Conservation (phyloP, 2,888 invertebrate genomes). For the Unio pictorum region DNA sequence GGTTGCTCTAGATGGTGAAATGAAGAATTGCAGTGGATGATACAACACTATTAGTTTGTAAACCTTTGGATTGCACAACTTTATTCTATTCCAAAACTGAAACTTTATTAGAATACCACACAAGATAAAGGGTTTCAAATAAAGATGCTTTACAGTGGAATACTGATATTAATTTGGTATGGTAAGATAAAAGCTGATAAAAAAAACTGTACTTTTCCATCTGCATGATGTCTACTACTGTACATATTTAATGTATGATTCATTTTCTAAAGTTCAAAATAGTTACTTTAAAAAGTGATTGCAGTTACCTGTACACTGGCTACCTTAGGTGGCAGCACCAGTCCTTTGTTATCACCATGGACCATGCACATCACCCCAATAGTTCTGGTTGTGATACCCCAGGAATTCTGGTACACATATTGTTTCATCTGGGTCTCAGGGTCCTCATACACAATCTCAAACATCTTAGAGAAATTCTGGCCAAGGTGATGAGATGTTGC, state of each 20-base stretch:
- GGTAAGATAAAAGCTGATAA: too few species aligned
- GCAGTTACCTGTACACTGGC: slow-evolving; percentile 83
- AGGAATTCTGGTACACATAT: slow-evolving; percentile 95
- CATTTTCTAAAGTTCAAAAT: neutral
- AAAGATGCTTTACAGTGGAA: too few species aligned
- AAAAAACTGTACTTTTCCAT: neutral
- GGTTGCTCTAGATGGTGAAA: too few species aligned
- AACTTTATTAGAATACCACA: too few species aligned
- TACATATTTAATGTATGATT: neutral
- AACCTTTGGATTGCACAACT: too few species aligned
- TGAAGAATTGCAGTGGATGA: too few species aligned
- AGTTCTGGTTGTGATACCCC: slow-evolving; percentile 97
- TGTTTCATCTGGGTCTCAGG: slow-evolving; percentile 83
- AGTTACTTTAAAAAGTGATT: neutral
- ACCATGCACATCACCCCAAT: slow-evolving; percentile 86
- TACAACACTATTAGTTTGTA: too few species aligned
- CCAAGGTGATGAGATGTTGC: slow-evolving; percentile 99
- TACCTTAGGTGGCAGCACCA: slow-evolving; percentile 94
- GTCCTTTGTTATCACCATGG: slow-evolving; percentile 96
- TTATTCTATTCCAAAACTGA: too few species aligned
- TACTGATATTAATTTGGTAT: too few species aligned
- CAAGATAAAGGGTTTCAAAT: too few species aligned
- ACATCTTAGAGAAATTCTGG: slow-evolving; percentile 99
- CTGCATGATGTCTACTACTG: neutral
- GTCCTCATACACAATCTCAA: slow-evolving; percentile 95